Conservation (phyloP, 2,797 vertebrate species). For the Naso thynnoides region DNA sequence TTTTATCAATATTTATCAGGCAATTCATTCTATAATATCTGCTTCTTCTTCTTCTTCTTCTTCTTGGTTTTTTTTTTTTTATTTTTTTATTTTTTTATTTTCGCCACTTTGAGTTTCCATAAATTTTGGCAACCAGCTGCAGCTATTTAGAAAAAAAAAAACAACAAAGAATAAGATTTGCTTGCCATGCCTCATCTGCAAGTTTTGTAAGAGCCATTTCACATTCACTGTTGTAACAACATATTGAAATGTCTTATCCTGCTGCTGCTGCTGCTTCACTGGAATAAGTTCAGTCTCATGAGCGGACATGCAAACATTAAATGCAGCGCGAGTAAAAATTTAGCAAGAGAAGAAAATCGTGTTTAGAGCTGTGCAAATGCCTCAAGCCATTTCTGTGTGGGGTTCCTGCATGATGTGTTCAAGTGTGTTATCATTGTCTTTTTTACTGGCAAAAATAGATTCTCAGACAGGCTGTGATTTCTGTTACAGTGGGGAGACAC, state of each 20-base stretch:
- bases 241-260: conserved; percentile 3
- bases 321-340: conserved; percentile 8
- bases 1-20: too few relatives aligned
- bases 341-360: conserved; percentile 14
- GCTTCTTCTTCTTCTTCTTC: too few relatives aligned
- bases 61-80: too few relatives aligned
- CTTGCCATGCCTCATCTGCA: conserved; percentile 29
- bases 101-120: conserved; percentile 12
- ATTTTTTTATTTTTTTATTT: conserved; percentile 10
- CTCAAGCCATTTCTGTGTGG: conserved; percentile 44
- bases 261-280: too few relatives aligned
- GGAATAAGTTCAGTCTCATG: background rate
- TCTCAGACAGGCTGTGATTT: conserved; percentile 35
- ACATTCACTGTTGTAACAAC: conserved; percentile 43
- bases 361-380: conserved; percentile 37
- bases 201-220: conserved; percentile 21
- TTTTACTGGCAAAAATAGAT: conserved; percentile 63
- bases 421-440: conserved; percentile 42
- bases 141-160: background rate
- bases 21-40: too few relatives aligned
- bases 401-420: conserved; percentile 46
- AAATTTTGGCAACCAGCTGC: too few relatives aligned
- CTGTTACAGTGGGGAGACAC: conserved; percentile 42
- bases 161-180: too few relatives aligned
- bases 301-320: conserved; percentile 10